A percentile compares a stretch with the other conserved stretches of the same genome.
phyloP scores from a whole-genome alignment of 2,888 invertebrate species.

The Drosophila mettleri region DNA sequence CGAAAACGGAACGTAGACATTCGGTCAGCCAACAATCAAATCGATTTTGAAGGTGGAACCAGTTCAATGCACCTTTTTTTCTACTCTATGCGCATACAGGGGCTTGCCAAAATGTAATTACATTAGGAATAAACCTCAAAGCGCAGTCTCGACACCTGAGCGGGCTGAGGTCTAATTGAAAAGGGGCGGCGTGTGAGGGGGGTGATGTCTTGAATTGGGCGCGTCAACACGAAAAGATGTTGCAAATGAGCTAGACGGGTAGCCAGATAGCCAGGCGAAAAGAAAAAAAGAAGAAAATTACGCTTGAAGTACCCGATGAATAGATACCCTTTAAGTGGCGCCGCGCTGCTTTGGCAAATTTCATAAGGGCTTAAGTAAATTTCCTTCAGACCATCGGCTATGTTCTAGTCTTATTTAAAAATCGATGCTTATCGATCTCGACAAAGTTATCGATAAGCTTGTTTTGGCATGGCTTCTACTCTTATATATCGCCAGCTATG shows the following conservation, averaged over 20 bases:
- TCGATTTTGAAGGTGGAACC: constrained; percentile 60
- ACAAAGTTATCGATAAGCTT: neutral
- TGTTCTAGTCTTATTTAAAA: too few relatives aligned
- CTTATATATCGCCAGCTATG: neutral
- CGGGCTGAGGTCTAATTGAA: neutral
- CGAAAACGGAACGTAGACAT: neutral
- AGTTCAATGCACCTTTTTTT: constrained; percentile 69
- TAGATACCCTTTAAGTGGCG: neutral
- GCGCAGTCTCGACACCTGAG: constrained; percentile 22
- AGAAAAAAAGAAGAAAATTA: constrained; percentile 13
- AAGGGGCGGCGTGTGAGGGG: neutral
- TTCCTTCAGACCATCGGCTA: too few relatives aligned
- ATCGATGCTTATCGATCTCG: neutral
- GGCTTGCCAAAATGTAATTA: constrained; percentile 80
- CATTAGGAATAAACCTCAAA: constrained; percentile 33
- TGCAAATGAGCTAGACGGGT: constrained; percentile 55
- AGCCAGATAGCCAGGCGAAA: constrained; percentile 14
- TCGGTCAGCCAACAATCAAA: constrained; percentile 30
- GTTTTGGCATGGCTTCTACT: neutral
- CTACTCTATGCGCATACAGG: constrained; percentile 17
- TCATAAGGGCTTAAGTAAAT: neutral
- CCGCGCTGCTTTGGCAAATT: neutral
- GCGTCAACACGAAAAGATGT: constrained; percentile 66
- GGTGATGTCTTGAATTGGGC: constrained; percentile 44
- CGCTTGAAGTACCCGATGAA: neutral